Evolutionary conservation across 2,888 invertebrate species (phyloP), one percentile per base, ranked within the genome.

Genomic region (Leucania comma): DNA sequence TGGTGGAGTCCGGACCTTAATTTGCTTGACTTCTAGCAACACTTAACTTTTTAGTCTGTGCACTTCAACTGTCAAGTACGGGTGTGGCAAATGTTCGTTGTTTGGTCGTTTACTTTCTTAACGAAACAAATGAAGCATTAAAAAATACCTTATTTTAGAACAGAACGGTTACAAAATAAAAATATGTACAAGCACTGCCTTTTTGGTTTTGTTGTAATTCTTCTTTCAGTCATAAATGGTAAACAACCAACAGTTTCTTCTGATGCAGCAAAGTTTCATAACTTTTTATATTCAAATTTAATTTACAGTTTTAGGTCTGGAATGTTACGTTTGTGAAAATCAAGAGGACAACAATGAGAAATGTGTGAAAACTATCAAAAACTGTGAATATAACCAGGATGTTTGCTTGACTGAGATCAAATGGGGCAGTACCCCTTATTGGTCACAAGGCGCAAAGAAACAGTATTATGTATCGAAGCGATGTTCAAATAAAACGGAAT

Each of bases 381-480:
- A 98, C 14, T 99, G 99, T 92, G 98, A 98, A 82, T 97, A 97
- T 84, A 97, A 97, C 50, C 97, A 99, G 90, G 98, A 99, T 91
- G 97, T 98, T 72, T 99, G 99, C 92, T 96, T 98, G 79, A 98
- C 99, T 0, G 98, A 98, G 92, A 98, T 99, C 38, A 97, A 97
- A 92, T 99, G 99, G 99, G 99, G 99, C 88, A 98, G 98, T 96
- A 98, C 98, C n/a, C 99, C 99, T 0, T 99, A 99, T 90, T 99
- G 99, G 98, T 98, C 98, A 0, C 98, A 98, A 89, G 98, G 99
- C 32, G 98, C 99, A 0, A 97, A 98, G 69, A 99, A 99, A 89
- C 99, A 99, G 88, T 98, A 98, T 93, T 99, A 98, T 88, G 97
- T 99, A 57, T 98, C 98, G 0, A 99, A 99, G 92, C 96, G 97